Base-by-base conservation (phyloP, 2,888 invertebrate species). In the Lottia scabra region DNA sequence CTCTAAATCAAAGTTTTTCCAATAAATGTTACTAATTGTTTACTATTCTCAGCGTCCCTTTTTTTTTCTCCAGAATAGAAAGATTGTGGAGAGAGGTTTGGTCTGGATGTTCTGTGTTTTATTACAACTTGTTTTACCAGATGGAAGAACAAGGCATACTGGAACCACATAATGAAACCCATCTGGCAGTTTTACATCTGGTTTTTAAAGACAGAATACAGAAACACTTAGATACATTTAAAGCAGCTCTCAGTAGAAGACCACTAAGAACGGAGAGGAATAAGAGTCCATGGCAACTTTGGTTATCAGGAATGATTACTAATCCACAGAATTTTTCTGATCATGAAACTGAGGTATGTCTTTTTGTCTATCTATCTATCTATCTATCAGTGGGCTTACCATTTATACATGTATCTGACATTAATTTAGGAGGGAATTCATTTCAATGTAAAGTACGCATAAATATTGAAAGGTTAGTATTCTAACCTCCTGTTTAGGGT, bases 81-180 rank as follows among this genome's bases (percentile, higher is more conserved):
- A 48, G 73, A 65, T 63, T 74, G 44, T 74, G 71, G 74, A 71
- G 74, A 74, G 71, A 74, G 45, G 23, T 74, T 19, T 74, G 71
- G 68, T 45, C 56, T 63, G 68, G 71, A 65, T 74, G 74, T 71
- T 63, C 66, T 30, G 45, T 26, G 15, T 43, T 65, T n/a, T 74
- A 68, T 44, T 68, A 71, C 38, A 65, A 56, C 27, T 44, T 68
- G 27, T 74, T 74, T 67, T 19, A 63, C 16, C 15, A 63, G 16
- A 71, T 74, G 71, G 71, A 74, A 48, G 16, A 48, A 16, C 68
- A 71, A 64, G 68, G 68, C 26, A 63, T 68, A 63, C 45, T 74
- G 46, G 48, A 71, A 46, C 46, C 62, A n/a, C 68, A 66, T 62
- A 74, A 68, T 65, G 74, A 74, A 46, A 26, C 65, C 19, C 63